Base-by-base conservation (phyloP, 2,888 invertebrate species). In the Crocallis elinguaria region DNA sequence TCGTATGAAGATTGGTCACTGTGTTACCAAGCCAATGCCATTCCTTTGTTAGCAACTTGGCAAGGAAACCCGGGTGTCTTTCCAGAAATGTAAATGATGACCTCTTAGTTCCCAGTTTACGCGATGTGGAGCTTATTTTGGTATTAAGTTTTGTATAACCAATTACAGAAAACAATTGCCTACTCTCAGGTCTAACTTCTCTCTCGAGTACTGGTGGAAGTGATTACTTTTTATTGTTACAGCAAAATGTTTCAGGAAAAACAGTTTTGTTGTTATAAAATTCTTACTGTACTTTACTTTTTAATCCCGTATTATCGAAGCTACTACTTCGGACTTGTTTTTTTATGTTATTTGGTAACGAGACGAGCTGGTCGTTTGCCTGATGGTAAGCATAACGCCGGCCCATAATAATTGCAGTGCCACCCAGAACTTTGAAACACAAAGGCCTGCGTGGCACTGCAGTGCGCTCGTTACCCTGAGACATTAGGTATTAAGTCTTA, bases 11-110 rank as follows among this genome's bases (percentile, higher is more conserved):
- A 44, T 44, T 7, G 29, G 39, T 29, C 29, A 23, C 51, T 41
- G 45, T 9, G 33, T 21, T 23, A 12, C 9, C 38, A 19, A 29
- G 0, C 21, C 21, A 25, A 35, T 30, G 30, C 30, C 38, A n/a
- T 38, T 13, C 12, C 13, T n/a, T 41, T 41, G 39, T 46, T 49
- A 52, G 49, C 38, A 30, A 57, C 50, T 64, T 64, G 63, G 64
- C 64, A 61, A 33, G 37, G 30, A 37, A 35, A 42, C 38, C 33
- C 27, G 41, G 27, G 38, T 41, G 42, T 44, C 51, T 57, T 43
- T 61, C 64, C 57, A 59, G 55, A 64, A 55, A 61, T 59, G 59
- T 57, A 59, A 64, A 60, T 58, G 43, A 33, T 30, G 17, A 4
- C 17, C 42, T 49, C 36, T 32, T 49, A 32, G 39, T 37, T 35